Base-by-base conservation (phyloP, 2,797 vertebrate genomes). In the Forpus xanthops region DNA sequence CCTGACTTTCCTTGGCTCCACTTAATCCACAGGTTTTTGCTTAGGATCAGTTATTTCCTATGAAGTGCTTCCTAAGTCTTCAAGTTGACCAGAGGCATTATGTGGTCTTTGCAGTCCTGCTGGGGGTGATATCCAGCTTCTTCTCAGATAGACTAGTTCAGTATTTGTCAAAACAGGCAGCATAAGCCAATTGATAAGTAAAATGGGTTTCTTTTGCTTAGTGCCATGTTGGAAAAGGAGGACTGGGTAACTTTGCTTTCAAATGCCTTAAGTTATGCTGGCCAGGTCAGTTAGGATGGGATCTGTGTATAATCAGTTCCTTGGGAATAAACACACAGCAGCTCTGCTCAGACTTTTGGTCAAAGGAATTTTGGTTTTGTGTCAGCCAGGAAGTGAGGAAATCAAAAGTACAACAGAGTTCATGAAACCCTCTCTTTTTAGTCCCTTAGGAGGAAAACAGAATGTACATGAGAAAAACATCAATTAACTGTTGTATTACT, bases 351-450 rank as follows among this genome's bases (percentile, higher is more conserved):
- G 88, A 30, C 49, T 93, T 86, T 35, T 65, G 71, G 79, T 70
- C 89, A 72, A 75, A 95, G 73, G 84, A 94, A 91, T 94, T 91
- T 92, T 92, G 71, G 85, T 89, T 90, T 12, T 81, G 49, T 85
- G 89, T 92, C 90, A 94, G 93, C 80, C 92, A 93, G 94, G 93
- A 94, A 92, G 86, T 90, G 80, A 85, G 90, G 92, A 94, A 96
- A 88, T 96, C 80, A 79, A 11, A 96, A 96, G 80, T 75, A 73
- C 83, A 92, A 61, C 70, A 91, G 90, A 91, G 93, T 93, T 96
- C 92, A 72, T 72, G 86, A 87, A 95, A 89, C 79, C 39, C 27
- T 93, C 61, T 91, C 4, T 87, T 92, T 93, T 75, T 90, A 58
- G 85, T 95, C 90, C 85, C 91, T 72, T 65, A 84, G 88, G 89